phyloP scores from a whole-genome alignment of 2,888 invertebrate species.

The Macropis europaea region DNA sequence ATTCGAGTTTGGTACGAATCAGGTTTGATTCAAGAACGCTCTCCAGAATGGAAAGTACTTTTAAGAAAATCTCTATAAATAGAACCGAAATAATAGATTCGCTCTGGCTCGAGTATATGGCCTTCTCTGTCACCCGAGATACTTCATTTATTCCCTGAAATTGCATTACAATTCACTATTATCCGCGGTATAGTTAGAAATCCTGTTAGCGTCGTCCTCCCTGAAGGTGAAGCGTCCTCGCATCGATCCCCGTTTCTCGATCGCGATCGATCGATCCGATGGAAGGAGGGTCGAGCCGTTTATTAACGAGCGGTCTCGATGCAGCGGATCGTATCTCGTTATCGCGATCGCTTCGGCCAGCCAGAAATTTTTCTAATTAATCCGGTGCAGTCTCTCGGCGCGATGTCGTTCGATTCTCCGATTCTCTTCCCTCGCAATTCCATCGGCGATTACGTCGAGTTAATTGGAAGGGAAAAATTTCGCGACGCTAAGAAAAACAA shows the following conservation, averaged over 20 bases:
- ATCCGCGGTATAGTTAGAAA: too few relatives aligned
- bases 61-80: too few relatives aligned
- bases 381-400: background rate
- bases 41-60: too few relatives aligned
- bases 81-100: too few relatives aligned
- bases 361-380: conserved; percentile 5
- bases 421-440: background rate
- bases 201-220: too few relatives aligned
- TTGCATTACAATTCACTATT: too few relatives aligned
- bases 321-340: background rate
- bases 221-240: too few relatives aligned
- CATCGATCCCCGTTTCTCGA: background rate
- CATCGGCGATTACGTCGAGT: background rate
- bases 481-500: background rate
- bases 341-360: background rate
- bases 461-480: background rate
- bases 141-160: too few relatives aligned
- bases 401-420: background rate
- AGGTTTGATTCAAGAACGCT: too few relatives aligned
- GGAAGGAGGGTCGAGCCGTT: background rate
- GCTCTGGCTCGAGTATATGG: too few relatives aligned
- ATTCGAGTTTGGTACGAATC: too few relatives aligned
- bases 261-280: conserved; percentile 3
- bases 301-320: background rate
- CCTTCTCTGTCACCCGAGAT: too few relatives aligned